Evolutionary conservation across 2,797 vertebrate species (phyloP).

Genomic region (Ispidina lecontei): DNA sequence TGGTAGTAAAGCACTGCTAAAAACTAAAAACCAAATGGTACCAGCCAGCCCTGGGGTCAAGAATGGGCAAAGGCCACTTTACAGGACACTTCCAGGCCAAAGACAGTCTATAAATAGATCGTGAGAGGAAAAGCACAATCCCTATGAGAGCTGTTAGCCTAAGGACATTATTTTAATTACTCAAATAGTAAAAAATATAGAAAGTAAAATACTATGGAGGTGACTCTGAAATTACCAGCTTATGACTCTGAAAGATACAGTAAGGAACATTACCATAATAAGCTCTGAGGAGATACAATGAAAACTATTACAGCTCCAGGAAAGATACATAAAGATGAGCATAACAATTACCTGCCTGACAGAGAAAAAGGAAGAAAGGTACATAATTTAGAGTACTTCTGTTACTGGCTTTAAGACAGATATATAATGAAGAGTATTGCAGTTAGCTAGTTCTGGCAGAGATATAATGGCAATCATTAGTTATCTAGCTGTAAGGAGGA

Average conservation of each 20-base stretch:
- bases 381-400: slow-evolving; percentile 36
- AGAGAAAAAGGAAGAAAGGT: slow-evolving; percentile 36
- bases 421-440: slow-evolving; percentile 25
- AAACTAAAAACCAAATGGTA: not conserved
- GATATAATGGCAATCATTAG: slow-evolving; percentile 44
- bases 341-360: slow-evolving; percentile 48
- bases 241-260: not conserved
- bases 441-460: slow-evolving; percentile 23
- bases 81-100: not conserved
- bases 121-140: not conserved
- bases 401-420: slow-evolving; percentile 51
- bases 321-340: slow-evolving; percentile 52
- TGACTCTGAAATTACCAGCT: not conserved
- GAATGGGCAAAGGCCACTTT: fast-evolving
- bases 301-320: slow-evolving; percentile 49
- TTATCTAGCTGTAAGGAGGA: slow-evolving; percentile 31
- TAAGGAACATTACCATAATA: slow-evolving; percentile 45
- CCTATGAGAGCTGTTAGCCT: not conserved
- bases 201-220: not conserved
- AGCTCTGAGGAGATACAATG: slow-evolving; percentile 46
- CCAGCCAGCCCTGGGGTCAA: not conserved
- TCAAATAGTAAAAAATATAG: not conserved
- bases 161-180: slow-evolving; percentile 42
- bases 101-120: not conserved
- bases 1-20: not conserved